Evolutionary conservation across 2,888 invertebrate genomes (phyloP), one percentile per base, ranked within the genome.

Genomic region (Osedax fenrisi): DNA sequence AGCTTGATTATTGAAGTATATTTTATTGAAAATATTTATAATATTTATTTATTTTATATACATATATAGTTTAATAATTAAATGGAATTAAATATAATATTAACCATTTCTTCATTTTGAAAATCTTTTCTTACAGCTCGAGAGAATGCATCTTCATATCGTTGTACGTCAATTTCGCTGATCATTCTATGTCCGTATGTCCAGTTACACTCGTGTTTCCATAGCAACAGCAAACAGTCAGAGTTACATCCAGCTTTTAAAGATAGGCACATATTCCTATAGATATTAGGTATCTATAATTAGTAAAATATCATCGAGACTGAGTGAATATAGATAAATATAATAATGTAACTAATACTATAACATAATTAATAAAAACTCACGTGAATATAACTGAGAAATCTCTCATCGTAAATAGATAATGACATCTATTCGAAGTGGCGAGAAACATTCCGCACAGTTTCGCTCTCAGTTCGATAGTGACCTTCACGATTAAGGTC

Each of bases 161-260:
- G 77, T 26, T 81, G 78, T 72, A 79, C 78, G 78, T 84, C 84
- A 1, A 84, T 83, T 56, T 82, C 82, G 74, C 80, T 83, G 41
- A 83, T 81, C 83, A 84, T 83, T 22, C 84, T 79, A 69, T 80
- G 81, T 0, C 82, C 82, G 76, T 83, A 84, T 71, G 82, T 80
- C 84, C 84, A 84, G 78, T 81, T 80, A 77, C 83, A 83, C 76
- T 84, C 84, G 77, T 84, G 83, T 78, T 83, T 82, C 84, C 84
- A 84, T 73, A 84, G 81, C 77, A 82, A 80, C 78, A 84, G 77
- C 21, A 84, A 76, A 67, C 79, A 79, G 62, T 81, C 81, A 76
- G 78, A 79, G 41, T 77, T 73, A 73, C 82, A 81, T 26, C 80
- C 80, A 17, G 82, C 81, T 73, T 79, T 80, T 56, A 83, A 78